Percentiles rank a stretch among this genome's conserved stretches.
Evolutionary conservation across 2,888 invertebrate species (phyloP).

Genomic region (Orchestes rusci): DNA sequence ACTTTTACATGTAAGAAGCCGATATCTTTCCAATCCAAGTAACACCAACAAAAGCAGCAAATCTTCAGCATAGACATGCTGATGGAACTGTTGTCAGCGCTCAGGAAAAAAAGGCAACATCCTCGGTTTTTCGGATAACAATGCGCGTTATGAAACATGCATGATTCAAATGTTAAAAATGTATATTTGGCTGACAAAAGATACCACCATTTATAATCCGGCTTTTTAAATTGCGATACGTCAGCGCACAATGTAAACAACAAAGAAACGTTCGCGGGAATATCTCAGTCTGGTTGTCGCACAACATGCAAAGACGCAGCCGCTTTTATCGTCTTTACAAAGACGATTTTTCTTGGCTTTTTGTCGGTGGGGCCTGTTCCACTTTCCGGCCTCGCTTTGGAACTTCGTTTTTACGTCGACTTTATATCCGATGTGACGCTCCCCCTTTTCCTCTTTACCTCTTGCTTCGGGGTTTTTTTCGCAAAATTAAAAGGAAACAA

Average conservation of each 20-base stretch:
- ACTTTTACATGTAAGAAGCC: too few relatives aligned
- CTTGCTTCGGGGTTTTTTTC: too few relatives aligned
- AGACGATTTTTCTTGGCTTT: constrained; percentile 46
- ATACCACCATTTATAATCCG: constrained; percentile 43
- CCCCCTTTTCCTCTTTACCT: too few relatives aligned
- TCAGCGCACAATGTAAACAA: constrained; percentile 44
- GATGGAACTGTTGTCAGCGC: too few relatives aligned
- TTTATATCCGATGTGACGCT: constrained; percentile 12
- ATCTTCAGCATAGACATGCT: too few relatives aligned
- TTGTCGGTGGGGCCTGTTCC: constrained; percentile 42
- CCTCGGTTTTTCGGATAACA: constrained; percentile 26
- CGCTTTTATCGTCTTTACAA: constrained; percentile 46
- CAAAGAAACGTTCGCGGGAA: constrained; percentile 42
- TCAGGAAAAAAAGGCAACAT: too few relatives aligned
- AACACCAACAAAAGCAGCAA: too few relatives aligned
- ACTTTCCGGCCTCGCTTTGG: constrained; percentile 34
- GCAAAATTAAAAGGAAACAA: too few relatives aligned
- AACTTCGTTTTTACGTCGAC: constrained; percentile 18
- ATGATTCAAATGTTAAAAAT: constrained; percentile 43
- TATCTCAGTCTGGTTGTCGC: constrained; percentile 45
- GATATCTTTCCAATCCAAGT: too few relatives aligned
- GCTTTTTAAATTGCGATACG: constrained; percentile 41
- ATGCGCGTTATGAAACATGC: constrained; percentile 40
- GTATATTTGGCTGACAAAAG: constrained; percentile 40
- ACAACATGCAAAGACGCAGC: constrained; percentile 44